Base-by-base conservation (phyloP, 1,140 invertebrate genomes). In the Pogonomyrmex californicus region DNA sequence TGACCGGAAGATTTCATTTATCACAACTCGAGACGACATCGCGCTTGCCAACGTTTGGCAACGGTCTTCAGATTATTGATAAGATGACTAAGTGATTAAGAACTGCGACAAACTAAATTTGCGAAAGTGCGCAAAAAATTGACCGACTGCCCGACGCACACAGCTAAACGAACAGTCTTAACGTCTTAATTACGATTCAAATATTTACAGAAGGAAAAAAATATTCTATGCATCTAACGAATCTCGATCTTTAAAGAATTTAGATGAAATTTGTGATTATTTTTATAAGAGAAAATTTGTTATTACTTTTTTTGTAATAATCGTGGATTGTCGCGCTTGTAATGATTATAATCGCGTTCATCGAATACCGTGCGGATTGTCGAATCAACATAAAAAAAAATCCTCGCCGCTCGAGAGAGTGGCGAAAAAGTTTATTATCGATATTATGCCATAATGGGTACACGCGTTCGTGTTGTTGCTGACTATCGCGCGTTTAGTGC, bases 351-450 rank as follows among this genome's bases (percentile, higher is more conserved):
- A 82, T 83, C 79, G 41, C 41, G 54, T 54, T 70, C n/a, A 70
- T 81, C 36, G 63, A 41, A 12, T 49, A 23, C 30, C 66, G 17
- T 47, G 54, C 51, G 66, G 60, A 73, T 73, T 44, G 54, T 58
- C 79, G 79, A 83, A 30, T 73, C 33, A 49, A 75, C 68, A 58
- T 12, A 23, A 44, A 70, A 73, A 54, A 81, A 79, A 78, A 68
- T 71, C 73, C 30, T 73, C 12, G 66, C 68, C 54, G 41, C 60
- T 71, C 66, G 30, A 6, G 10, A 44, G 78, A 47, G 77, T 51
- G 79, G 41, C 68, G 79, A 83, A 83, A 82, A 83, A 83, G 79
- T 83, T 83, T 83, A 83, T 83, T 83, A 83, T 83, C 79, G 79
- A 83, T 83, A 83, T 83, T 83, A 83, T 60, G 68, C 68, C 79